Conservation (phyloP, 2,888 invertebrate species). For the Drosophila demipolita region DNA sequence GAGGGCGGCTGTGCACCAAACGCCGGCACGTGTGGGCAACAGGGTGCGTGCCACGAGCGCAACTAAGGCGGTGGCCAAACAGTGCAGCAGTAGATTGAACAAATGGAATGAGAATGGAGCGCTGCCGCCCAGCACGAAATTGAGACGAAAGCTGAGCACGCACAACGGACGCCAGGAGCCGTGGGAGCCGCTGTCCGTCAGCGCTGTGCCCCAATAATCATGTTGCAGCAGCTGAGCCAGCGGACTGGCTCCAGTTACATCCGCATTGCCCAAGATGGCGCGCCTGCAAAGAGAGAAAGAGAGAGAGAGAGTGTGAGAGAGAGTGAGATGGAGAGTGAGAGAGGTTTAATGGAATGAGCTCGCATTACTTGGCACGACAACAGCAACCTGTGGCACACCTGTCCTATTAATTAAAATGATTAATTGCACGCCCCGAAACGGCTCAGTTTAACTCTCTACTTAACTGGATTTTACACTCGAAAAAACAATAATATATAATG, state of each 20-base stretch:
- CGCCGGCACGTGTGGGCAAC: slow-evolving; percentile 88
- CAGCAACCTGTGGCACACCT: slow-evolving; percentile 78
- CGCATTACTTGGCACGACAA: slow-evolving; percentile 51
- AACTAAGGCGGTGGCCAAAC: slow-evolving; percentile 92
- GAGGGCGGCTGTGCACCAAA: slow-evolving; percentile 91
- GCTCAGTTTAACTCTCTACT: slow-evolving; percentile 16
- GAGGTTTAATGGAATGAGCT: slow-evolving; percentile 33
- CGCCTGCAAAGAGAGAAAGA: slow-evolving; percentile 87
- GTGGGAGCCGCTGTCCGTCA: slow-evolving; percentile 96
- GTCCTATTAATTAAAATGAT: slow-evolving; percentile 81
- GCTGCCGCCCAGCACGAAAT: slow-evolving; percentile 89
- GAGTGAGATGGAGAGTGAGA: slow-evolving; percentile 57
- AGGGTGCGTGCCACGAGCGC: slow-evolving; percentile 91
- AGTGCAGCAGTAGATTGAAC: slow-evolving; percentile 93
- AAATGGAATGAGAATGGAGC: slow-evolving; percentile 92
- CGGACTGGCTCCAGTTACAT: slow-evolving; percentile 92
- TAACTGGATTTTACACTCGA: slow-evolving; percentile 2
- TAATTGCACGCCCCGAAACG: slow-evolving; percentile 52
- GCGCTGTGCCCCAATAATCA: slow-evolving; percentile 99
- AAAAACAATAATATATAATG: background rate
- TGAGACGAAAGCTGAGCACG: slow-evolving; percentile 94
- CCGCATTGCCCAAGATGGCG: slow-evolving; percentile 97
- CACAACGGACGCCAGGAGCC: slow-evolving; percentile 98
- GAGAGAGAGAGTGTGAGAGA: slow-evolving; percentile 65
- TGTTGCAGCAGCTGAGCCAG: slow-evolving; percentile 88